Percentiles rank a stretch among this genome's conserved stretches.
phyloP scores from a whole-genome alignment of 2,797 vertebrate species.

The Cyprinella venusta region DNA sequence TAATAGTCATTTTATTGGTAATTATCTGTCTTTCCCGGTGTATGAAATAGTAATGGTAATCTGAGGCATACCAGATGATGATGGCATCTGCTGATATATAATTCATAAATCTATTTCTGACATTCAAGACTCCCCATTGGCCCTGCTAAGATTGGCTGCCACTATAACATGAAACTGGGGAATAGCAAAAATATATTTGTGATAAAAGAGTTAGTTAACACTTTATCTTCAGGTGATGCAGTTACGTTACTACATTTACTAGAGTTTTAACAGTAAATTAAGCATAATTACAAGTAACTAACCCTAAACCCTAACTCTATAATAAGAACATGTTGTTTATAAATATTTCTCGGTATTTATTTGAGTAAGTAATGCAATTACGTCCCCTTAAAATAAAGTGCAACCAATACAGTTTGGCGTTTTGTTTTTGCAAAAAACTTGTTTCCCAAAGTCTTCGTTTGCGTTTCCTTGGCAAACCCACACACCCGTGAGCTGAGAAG shows the following conservation, averaged over 20 bases:
- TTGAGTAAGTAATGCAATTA: no score
- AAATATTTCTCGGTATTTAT: no score
- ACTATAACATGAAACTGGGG: slow-evolving; percentile 1
- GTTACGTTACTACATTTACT: no score
- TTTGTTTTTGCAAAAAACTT: background rate
- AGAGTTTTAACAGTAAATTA: no score
- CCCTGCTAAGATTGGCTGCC: background rate
- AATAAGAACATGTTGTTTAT: no score
- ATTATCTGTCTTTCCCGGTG: slow-evolving; percentile 4
- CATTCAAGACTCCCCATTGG: background rate
- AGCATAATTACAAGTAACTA: no score
- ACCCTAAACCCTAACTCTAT: no score
- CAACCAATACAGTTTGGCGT: background rate
- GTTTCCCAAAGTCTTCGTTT: background rate
- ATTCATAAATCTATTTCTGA: slow-evolving; percentile 47
- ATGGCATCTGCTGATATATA: slow-evolving; percentile 33
- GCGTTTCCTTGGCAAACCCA: slow-evolving; percentile 14
- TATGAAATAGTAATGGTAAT: slow-evolving; percentile 28
- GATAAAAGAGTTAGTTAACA: background rate
- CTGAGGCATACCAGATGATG: background rate
- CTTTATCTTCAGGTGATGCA: no score
- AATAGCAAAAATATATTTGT: background rate
- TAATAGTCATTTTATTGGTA: slow-evolving; percentile 2
- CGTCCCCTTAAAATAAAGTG: no score
- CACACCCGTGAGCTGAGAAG: background rate